Evolutionary conservation across 1,140 invertebrate species (phyloP), one percentile per base, ranked within the genome.

Genomic region (Drosophila biarmipes): DNA sequence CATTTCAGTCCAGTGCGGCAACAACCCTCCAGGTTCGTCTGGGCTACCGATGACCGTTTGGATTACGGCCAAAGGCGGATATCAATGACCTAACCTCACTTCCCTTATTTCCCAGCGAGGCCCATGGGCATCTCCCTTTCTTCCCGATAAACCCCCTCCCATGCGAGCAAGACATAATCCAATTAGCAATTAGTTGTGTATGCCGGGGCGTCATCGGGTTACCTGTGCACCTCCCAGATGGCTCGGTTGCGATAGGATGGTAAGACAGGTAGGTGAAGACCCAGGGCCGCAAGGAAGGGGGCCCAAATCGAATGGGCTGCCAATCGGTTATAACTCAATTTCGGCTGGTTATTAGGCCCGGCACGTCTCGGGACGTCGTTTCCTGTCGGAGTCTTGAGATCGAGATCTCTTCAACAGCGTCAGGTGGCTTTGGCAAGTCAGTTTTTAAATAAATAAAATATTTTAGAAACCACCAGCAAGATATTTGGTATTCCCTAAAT

Each of bases 101-200:
- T 61, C 24, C 35, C 45, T 19, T 49, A n/a, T n/a, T 35, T 46
- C 45, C 21, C 27, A 45, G 29, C 29, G 21, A 10, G 19, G 10
- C 46, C 46, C 17, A 31, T 31, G 29, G 8, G 29, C 17, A 21
- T 42, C 48, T 58, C 34, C 52, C n/a, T 27, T 38, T 64, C 63
- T 64, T 49, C 15, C 14, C 43, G 15, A 34, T 51, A 10, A 63
- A 54, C 45, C 17, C 24, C 40, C 6, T 12, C 27, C 29, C 63
- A 64, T 38, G 64, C 63, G 49, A 78, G 73, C 62, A 75, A 86
- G 84, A 87, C 82, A 87, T 87, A 87, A 87, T 87, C 82, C 82
- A 87, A 87, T 87, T 86, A 86, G 82, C 84, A 86, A 86, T 86
- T 89, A 87, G 82, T 87, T 87, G 82, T 87, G 84, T 86, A 74